phyloP scores from a whole-genome alignment of 2,888 invertebrate species.

The Cephus spinipes region DNA sequence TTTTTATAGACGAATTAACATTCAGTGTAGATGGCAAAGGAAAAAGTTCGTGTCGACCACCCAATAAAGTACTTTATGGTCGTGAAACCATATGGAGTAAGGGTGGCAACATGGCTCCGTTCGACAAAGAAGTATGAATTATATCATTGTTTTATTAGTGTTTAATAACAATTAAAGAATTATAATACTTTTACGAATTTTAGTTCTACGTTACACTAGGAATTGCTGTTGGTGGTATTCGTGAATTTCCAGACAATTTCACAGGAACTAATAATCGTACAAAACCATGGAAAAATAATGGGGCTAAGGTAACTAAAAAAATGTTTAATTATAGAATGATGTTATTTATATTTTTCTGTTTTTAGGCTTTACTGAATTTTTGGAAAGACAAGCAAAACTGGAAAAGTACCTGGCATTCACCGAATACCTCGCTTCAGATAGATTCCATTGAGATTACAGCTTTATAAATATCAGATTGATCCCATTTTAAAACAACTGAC shows the following conservation, averaged over 20 bases:
- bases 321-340: not conserved
- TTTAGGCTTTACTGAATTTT: not conserved
- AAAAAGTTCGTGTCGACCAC: not conserved
- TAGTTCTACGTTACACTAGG: slow-evolving; percentile 83
- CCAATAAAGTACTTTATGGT: not conserved
- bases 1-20: not conserved
- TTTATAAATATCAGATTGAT: not conserved
- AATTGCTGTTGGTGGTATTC: slow-evolving; percentile 81
- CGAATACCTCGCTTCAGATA: not conserved
- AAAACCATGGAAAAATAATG: slow-evolving; percentile 83
- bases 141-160: slow-evolving; percentile 30
- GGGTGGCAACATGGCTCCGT: not conserved
- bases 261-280: slow-evolving; percentile 54
- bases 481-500: not conserved
- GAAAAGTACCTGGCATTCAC: not conserved
- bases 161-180: not conserved
- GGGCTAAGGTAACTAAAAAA: slow-evolving; percentile 68
- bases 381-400: not conserved
- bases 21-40: not conserved
- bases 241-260: slow-evolving; percentile 75
- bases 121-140: not conserved
- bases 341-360: not conserved
- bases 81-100: not conserved
- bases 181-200: slow-evolving; percentile 23
- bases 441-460: not conserved